phyloP scores from a whole-genome alignment of 2,797 vertebrate genomes.

The Thaleichthys pacificus region DNA sequence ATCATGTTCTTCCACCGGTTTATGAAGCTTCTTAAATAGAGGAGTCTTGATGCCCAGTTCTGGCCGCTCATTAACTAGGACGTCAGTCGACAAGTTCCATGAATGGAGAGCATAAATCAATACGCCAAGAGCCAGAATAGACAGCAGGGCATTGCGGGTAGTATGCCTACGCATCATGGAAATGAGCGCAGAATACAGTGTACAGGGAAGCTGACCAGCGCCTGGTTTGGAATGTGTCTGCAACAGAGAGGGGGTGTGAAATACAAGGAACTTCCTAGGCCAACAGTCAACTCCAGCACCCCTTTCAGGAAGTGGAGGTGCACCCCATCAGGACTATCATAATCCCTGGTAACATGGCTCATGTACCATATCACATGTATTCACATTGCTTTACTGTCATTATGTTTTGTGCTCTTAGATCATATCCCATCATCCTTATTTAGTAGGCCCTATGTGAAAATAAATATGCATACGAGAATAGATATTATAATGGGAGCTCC shows the following conservation, averaged over 20 bases:
- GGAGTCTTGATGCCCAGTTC: background rate
- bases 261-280: no score
- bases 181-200: background rate
- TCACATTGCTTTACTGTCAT: no score
- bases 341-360: no score
- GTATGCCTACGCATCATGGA: background rate
- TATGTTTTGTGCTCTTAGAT: no score
- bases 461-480: no score
- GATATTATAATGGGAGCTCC: no score
- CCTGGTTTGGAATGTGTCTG: background rate
- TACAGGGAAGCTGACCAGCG: background rate
- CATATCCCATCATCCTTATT: no score
- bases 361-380: no score
- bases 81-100: background rate
- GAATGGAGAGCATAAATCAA: background rate
- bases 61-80: background rate
- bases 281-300: no score
- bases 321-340: no score
- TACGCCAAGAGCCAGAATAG: background rate
- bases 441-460: no score
- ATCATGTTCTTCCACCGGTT: conserved; percentile 4
- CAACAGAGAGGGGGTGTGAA: background rate
- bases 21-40: background rate
- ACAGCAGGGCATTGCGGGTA: background rate
- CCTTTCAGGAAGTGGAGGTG: no score